These are phyloP conservation scores for Lydus trimaculatus DNA, from an alignment of 2,888 invertebrate genomes.

Conservation along the genomic window DNA sequence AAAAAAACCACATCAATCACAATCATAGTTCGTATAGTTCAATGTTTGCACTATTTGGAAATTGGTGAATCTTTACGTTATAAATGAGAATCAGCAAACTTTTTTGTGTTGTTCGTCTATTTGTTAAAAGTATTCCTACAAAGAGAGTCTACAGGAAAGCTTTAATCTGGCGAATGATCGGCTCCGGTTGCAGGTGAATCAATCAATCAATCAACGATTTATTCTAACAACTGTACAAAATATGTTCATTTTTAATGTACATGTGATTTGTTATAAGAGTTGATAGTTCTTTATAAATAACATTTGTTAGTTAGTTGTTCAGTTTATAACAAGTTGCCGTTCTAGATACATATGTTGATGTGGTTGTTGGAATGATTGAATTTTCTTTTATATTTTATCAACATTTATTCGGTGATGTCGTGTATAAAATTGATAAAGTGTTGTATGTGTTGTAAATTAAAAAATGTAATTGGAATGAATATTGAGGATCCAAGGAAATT, in stretches of 20 bases:
- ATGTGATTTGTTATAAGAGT: constrained; percentile 11
- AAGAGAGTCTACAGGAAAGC: too few relatives aligned
- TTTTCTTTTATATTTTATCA: background rate
- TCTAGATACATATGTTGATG: background rate
- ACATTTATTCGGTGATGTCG: constrained; percentile 15
- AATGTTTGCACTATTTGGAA: background rate
- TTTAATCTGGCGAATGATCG: background rate
- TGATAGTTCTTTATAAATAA: constrained; percentile 13
- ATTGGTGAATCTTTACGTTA: background rate
- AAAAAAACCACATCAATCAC: background rate
- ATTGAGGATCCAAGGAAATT: background rate
- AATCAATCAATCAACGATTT: background rate
- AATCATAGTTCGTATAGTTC: too few relatives aligned
- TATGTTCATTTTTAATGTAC: constrained; percentile 3
- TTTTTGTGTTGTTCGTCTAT: too few relatives aligned
- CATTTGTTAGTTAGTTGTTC: constrained; percentile 3
- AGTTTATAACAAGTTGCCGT: constrained; percentile 15
- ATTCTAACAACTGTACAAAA: background rate
- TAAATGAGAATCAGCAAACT: too few relatives aligned
- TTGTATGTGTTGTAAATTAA: constrained; percentile 11
- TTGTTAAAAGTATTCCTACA: too few relatives aligned
- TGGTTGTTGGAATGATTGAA: constrained; percentile 4
- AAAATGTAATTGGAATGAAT: constrained; percentile 2
- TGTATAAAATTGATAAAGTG: constrained; percentile 2
- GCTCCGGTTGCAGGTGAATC: background rate